Evolutionary conservation across 35 echinoderm and acorn worm genomes (phyloP).

Genomic region (Lytechinus pictus): DNA sequence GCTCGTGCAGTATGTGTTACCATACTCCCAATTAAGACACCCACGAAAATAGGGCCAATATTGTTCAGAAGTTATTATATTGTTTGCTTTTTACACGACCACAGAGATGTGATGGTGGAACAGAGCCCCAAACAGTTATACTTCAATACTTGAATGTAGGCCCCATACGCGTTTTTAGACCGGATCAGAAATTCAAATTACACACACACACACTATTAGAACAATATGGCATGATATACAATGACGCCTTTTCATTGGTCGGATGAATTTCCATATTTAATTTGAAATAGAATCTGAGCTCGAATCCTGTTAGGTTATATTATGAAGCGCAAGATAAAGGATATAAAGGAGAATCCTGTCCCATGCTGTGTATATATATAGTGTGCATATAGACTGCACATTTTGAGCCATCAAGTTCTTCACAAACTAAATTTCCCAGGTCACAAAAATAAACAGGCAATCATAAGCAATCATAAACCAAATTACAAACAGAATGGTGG

Average conservation of each 20-base stretch:
- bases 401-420: not conserved
- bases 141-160: not conserved
- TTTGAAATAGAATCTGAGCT: not conserved
- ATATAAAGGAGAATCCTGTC: not conserved
- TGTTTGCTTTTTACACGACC: too few relatives aligned
- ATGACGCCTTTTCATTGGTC: not conserved
- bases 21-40: too few relatives aligned
- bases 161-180: not conserved
- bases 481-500: too few relatives aligned
- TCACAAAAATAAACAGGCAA: too few relatives aligned
- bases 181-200: not conserved
- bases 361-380: not conserved
- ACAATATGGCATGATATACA: not conserved
- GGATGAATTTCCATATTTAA: not conserved
- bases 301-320: not conserved
- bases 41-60: too few relatives aligned
- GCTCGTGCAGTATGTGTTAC: too few relatives aligned
- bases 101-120: too few relatives aligned
- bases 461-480: too few relatives aligned
- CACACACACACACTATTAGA: not conserved
- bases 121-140: too few relatives aligned
- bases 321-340: not conserved
- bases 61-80: too few relatives aligned
- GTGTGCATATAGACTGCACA: not conserved
- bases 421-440: too few relatives aligned